Percentiles rank a stretch among this genome's conserved stretches.
phyloP scores from a whole-genome alignment of 2,888 invertebrate species.

The Athetis lepigone region DNA sequence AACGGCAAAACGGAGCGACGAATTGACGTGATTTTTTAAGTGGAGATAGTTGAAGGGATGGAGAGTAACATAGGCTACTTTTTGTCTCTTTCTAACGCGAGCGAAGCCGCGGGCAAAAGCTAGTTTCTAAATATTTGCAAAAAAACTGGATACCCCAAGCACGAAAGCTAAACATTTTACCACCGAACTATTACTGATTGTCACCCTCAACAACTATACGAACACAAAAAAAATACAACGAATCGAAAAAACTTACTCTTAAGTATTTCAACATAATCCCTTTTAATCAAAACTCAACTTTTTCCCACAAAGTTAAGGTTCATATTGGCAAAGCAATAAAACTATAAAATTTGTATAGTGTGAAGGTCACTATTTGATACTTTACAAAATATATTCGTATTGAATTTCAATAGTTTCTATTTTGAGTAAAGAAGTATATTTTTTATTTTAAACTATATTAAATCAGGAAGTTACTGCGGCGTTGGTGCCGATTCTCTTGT shows the following conservation, averaged over 20 bases:
- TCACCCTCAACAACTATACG: constrained; percentile 29
- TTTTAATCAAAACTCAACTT: constrained; percentile 5
- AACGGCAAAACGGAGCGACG: no score
- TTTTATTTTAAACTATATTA: neutral
- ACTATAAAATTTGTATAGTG: constrained; percentile 19
- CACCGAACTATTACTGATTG: constrained; percentile 7
- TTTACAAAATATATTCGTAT: constrained; percentile 10
- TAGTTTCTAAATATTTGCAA: no score
- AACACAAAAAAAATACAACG: constrained; percentile 10
- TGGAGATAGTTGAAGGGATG: no score
- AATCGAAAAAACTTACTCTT: constrained; percentile 8
- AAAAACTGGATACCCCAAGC: neutral
- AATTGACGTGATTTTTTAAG: no score
- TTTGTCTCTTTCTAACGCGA: no score
- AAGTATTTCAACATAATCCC: neutral
- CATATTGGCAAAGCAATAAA: neutral
- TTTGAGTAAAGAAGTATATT: neutral
- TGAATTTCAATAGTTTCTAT: neutral
- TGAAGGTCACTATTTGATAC: constrained; percentile 35
- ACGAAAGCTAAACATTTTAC: neutral
- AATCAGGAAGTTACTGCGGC: no score
- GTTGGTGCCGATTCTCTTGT: no score
- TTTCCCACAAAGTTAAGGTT: neutral
- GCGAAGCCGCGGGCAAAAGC: no score
- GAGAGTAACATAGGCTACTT: no score